A percentile compares a stretch with the other conserved stretches of the same genome.
Conservation (phyloP, 2,797 vertebrate species). For the Enteromius anoplus region DNA sequence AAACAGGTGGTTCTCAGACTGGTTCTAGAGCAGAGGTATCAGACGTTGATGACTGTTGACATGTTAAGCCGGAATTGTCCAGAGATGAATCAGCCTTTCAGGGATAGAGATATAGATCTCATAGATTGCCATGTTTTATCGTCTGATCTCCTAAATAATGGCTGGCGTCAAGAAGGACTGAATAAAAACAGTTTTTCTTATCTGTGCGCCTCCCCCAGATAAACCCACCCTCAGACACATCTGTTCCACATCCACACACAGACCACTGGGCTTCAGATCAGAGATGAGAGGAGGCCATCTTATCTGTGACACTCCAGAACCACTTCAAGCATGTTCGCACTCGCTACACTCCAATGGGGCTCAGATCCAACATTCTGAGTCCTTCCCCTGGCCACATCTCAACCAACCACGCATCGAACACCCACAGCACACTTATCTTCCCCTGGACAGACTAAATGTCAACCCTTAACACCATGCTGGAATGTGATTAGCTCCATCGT, state of each 20-base stretch:
- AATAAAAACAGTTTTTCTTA: conserved; percentile 20
- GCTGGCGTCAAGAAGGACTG: background rate
- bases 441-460: conserved; percentile 67
- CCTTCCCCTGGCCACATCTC: conserved; percentile 54
- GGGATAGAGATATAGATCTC: background rate
- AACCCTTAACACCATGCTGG: conserved; percentile 58
- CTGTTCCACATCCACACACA: conserved; percentile 22
- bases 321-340: conserved; percentile 49
- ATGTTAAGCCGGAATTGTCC: background rate
- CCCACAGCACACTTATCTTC: conserved; percentile 62
- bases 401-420: conserved; percentile 61
- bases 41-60: background rate
- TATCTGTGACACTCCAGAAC: conserved; percentile 54
- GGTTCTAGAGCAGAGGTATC: background rate
- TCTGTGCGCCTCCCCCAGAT: background rate
- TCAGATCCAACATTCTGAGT: conserved; percentile 30
- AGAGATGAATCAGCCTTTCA: background rate
- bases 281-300: conserved; percentile 50
- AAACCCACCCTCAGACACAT: conserved; percentile 16
- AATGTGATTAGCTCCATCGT: conserved; percentile 67
- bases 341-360: conserved; percentile 45
- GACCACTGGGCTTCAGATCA: conserved; percentile 26
- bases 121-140: background rate
- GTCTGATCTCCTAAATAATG: background rate
- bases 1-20: background rate